phyloP scores from a whole-genome alignment of 2,888 invertebrate species.

The Gerosis bhagava region DNA sequence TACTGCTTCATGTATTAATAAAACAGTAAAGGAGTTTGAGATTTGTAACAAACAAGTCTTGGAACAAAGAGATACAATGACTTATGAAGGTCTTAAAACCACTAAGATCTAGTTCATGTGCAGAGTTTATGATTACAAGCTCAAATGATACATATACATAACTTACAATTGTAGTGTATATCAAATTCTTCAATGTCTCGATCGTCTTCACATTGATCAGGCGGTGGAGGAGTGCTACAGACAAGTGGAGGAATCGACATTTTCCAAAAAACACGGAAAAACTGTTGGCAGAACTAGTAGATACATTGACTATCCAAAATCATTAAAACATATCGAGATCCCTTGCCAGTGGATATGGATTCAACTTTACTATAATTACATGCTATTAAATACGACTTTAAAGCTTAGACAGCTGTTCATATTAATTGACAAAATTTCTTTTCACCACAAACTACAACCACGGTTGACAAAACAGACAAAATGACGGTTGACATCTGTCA shows the following conservation, averaged over 20 bases:
- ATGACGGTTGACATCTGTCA: constrained; percentile 8
- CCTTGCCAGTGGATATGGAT: not conserved
- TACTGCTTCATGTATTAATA: too few species aligned
- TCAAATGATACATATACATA: not conserved
- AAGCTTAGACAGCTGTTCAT: constrained; percentile 69
- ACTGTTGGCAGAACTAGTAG: constrained; percentile 1
- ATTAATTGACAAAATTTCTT: constrained; percentile 61
- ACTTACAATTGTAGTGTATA: constrained; percentile 70
- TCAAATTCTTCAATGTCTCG: constrained; percentile 80
- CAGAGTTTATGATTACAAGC: not conserved
- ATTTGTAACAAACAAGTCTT: too few species aligned
- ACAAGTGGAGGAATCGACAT: constrained; percentile 87
- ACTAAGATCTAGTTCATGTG: constrained; percentile 4
- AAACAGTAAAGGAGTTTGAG: too few species aligned
- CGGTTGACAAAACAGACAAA: constrained; percentile 10
- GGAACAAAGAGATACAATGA: constrained; percentile 14
- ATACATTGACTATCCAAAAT: constrained; percentile 3
- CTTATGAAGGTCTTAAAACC: constrained; percentile 14
- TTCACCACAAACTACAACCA: constrained; percentile 13
- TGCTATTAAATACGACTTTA: constrained; percentile 14
- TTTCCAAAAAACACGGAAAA: constrained; percentile 34
- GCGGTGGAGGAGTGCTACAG: constrained; percentile 85
- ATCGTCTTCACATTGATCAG: constrained; percentile 84
- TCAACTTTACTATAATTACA: constrained; percentile 9
- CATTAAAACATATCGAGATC: constrained; percentile 11